phyloP scores from a whole-genome alignment of 1,140 invertebrate species.

The Daktulosphaira vitifoliae region DNA sequence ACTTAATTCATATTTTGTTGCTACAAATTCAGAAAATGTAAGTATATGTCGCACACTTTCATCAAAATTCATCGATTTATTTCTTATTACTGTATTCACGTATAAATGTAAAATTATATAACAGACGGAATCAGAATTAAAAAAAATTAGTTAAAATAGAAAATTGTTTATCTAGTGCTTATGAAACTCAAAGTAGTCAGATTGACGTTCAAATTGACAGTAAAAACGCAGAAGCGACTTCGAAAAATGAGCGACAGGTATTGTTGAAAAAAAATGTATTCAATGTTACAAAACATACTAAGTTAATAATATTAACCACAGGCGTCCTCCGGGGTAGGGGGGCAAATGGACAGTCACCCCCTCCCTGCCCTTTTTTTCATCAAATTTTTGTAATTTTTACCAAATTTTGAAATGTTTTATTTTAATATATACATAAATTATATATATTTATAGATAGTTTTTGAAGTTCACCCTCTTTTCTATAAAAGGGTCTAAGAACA shows the following conservation, averaged over 20 bases:
- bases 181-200: slow-evolving; percentile 6
- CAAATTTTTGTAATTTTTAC: no score
- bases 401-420: no score
- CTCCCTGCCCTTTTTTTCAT: no score
- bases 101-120: slow-evolving; percentile 12
- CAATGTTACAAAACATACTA: no score
- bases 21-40: slow-evolving; percentile 5
- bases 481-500: no score
- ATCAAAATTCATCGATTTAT: neutral
- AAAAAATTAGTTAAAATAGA: slow-evolving; percentile 2
- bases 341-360: no score
- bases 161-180: slow-evolving; percentile 1
- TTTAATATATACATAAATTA: no score
- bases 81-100: neutral
- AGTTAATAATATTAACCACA: no score
- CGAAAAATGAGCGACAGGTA: slow-evolving; percentile 1
- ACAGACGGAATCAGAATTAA: slow-evolving; percentile 5
- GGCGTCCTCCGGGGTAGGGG: no score
- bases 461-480: no score
- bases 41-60: neutral
- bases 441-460: no score
- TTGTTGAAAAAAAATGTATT: slow-evolving; percentile 17
- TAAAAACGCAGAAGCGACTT: neutral
- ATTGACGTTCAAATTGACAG: neutral
- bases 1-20: slow-evolving; percentile 11